Evolutionary conservation across 2,113 vertebrate species (phyloP).

Genomic region (Pachyramphus minor): DNA sequence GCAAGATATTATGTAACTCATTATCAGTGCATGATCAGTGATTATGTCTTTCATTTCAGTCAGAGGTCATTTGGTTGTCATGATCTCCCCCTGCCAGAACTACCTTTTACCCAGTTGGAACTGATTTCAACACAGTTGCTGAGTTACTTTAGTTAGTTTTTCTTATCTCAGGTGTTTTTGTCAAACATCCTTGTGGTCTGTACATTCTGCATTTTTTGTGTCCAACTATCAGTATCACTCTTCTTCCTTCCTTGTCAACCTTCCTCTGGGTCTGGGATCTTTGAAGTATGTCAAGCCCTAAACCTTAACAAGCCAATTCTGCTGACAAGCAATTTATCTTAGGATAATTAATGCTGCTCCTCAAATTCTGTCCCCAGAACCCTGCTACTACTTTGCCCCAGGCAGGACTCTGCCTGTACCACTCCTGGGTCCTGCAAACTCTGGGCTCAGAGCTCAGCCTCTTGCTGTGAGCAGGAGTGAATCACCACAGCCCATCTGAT

Average conservation of each 20-base stretch:
- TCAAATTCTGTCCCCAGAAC: background rate
- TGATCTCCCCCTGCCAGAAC: background rate
- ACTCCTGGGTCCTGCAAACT: background rate
- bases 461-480: background rate
- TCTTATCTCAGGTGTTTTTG: background rate
- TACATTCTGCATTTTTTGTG: background rate
- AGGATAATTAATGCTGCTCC: background rate
- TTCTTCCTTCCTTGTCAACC: background rate
- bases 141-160: background rate
- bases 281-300: background rate
- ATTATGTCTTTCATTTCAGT: background rate
- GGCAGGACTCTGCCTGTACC: background rate
- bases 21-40: background rate
- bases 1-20: background rate
- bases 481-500: background rate
- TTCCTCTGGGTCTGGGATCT: background rate
- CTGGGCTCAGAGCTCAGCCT: background rate
- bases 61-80: background rate
- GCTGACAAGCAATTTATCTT: background rate
- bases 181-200: background rate
- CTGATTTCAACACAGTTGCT: background rate
- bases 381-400: background rate
- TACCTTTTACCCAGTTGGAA: background rate
- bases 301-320: background rate
- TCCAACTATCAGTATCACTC: background rate